These are phyloP conservation scores for Amphimallon solstitiale DNA, from an alignment of 2,888 invertebrate genomes.

Conservation along the genomic window DNA sequence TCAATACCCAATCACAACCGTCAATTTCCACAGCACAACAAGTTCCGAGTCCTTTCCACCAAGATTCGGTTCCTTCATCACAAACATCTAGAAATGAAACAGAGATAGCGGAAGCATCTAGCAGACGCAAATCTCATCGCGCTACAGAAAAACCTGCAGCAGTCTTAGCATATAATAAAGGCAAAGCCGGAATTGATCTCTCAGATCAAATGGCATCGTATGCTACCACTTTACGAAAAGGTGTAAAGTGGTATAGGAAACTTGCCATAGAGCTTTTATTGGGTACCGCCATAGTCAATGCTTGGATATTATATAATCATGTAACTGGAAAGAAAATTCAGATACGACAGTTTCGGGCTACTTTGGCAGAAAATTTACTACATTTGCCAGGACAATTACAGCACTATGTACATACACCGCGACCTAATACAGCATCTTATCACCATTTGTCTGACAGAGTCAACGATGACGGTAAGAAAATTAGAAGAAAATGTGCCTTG, in stretches of 20 bases:
- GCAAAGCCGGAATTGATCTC: constrained; percentile 53
- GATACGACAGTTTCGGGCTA: constrained; percentile 40
- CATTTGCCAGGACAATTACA: no score
- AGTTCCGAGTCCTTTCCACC: background rate
- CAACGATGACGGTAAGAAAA: background rate
- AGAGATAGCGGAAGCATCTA: constrained; percentile 2
- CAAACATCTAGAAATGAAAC: constrained; percentile 26
- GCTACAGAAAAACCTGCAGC: constrained; percentile 47
- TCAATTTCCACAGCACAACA: background rate
- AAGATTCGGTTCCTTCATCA: background rate
- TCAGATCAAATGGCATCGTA: no score
- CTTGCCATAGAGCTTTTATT: constrained; percentile 44
- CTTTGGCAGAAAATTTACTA: no score
- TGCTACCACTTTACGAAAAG: no score
- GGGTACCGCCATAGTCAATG: constrained; percentile 45
- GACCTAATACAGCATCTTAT: background rate
- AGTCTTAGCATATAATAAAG: constrained; percentile 49
- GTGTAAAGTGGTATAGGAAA: constrained; percentile 47
- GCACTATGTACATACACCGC: background rate
- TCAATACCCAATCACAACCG: constrained; percentile 4
- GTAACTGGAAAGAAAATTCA: constrained; percentile 43
- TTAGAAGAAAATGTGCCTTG: background rate
- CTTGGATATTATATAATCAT: constrained; percentile 45
- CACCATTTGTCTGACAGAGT: constrained; percentile 2
- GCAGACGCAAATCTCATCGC: constrained; percentile 18